phyloP scores from a whole-genome alignment of 2,888 invertebrate species.

The Megalurothrips usitatus region DNA sequence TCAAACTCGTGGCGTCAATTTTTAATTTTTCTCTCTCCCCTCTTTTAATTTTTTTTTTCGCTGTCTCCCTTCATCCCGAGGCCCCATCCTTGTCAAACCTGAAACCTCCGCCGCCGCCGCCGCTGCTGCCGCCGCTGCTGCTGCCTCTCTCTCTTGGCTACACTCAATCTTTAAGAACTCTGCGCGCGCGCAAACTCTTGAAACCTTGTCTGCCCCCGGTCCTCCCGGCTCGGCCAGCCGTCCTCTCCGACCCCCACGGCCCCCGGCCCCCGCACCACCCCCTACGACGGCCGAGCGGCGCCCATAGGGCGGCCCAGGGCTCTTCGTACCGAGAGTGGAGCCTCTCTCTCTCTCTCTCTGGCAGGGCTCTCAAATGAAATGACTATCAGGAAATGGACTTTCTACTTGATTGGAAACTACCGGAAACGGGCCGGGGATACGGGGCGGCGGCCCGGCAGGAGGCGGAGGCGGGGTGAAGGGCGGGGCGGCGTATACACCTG shows the following conservation, averaged over 20 bases:
- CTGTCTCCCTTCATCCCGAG: no score
- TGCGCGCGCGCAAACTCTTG: no score
- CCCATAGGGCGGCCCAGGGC: conserved; percentile 1
- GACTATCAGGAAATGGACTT: conserved; percentile 26
- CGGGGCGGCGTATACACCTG: not conserved
- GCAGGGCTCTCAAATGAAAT: conserved; percentile 19
- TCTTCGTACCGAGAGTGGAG: conserved; percentile 29
- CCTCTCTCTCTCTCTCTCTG: not conserved
- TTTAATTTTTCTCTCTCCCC: no score
- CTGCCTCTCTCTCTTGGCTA: no score
- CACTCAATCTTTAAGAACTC: no score
- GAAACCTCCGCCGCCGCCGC: no score
- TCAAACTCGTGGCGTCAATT: no score
- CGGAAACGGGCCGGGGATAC: not conserved
- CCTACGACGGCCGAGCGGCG: not conserved
- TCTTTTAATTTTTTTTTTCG: no score
- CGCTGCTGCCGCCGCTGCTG: no score
- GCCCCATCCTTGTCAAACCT: no score
- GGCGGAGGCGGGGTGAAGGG: not conserved
- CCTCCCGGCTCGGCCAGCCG: no score
- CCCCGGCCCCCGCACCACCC: not conserved
- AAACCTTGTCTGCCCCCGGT: no score
- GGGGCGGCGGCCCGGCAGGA: not conserved
- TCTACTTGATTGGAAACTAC: conserved; percentile 23
- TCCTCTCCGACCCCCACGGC: not conserved